A percentile compares a stretch with the other conserved stretches of the same genome.
Evolutionary conservation across 2,797 vertebrate species (phyloP).

Genomic region (Sebastolobus alascanus): DNA sequence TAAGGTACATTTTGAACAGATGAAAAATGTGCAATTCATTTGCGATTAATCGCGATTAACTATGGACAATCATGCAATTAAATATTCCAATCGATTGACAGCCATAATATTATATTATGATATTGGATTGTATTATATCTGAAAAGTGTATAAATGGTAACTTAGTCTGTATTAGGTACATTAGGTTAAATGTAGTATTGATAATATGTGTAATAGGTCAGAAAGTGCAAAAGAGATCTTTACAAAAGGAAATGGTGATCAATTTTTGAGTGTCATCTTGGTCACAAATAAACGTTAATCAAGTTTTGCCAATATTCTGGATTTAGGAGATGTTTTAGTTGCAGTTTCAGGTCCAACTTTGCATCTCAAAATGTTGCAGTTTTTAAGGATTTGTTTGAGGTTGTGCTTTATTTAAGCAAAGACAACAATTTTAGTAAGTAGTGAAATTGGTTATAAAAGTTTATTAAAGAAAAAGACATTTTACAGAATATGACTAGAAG

Average conservation of each 20-base stretch:
- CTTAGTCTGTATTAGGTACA: not conserved
- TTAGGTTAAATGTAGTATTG: too few species aligned
- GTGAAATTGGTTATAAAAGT: slow-evolving; percentile 31
- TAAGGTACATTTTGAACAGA: too few species aligned
- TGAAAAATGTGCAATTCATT: too few species aligned
- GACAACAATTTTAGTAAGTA: not conserved
- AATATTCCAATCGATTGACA: too few species aligned
- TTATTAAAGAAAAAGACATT: slow-evolving; percentile 43
- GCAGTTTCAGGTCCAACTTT: not conserved
- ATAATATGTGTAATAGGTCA: not conserved
- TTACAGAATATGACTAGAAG: slow-evolving; percentile 9
- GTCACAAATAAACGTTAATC: not conserved
- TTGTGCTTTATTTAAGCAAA: not conserved
- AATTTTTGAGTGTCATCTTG: not conserved
- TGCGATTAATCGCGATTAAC: too few species aligned
- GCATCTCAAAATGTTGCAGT: not conserved
- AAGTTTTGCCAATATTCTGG: not conserved
- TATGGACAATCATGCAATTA: too few species aligned
- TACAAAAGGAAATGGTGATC: not conserved
- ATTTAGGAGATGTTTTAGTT: not conserved
- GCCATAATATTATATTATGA: not conserved
- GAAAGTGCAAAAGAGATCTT: not conserved
- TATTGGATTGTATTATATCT: not conserved
- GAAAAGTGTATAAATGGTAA: not conserved
- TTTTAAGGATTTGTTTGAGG: not conserved